Conservation (phyloP, 2,113 vertebrate genomes). For the Psettodes erumei region DNA sequence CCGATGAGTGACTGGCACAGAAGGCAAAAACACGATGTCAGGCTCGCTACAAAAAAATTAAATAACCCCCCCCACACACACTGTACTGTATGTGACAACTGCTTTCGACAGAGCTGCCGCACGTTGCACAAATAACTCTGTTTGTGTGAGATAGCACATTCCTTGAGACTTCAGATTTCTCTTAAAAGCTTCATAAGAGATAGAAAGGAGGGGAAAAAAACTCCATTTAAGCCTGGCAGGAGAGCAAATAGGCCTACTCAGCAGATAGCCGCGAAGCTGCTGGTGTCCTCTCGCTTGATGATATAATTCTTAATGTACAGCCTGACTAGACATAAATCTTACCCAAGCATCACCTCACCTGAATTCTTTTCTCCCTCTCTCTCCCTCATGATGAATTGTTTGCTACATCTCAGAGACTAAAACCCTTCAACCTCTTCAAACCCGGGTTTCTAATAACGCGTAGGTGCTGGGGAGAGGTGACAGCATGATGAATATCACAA, state of each 20-base stretch:
- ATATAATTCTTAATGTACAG: conserved; percentile 87
- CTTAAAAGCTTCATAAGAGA: conserved; percentile 72
- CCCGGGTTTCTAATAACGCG: conserved; percentile 98
- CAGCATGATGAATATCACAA: conserved; percentile 99
- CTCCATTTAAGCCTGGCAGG: conserved; percentile 76
- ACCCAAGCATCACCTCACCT: conserved; percentile 85
- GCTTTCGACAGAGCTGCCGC: conserved; percentile 67
- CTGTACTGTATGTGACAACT: conserved; percentile 60
- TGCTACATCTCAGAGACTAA: conserved; percentile 94
- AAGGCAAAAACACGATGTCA: conserved; percentile 57
- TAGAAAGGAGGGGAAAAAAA: conserved; percentile 45
- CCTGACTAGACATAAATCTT: conserved; percentile 85
- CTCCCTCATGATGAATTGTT: conserved; percentile 90
- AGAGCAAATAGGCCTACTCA: conserved; percentile 82
- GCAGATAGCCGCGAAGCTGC: conserved; percentile 78
- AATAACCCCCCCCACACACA: not conserved
- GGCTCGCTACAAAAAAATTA: conserved; percentile 51
- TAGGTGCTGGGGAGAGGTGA: conserved; percentile 95
- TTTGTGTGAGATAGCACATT: conserved; percentile 68
- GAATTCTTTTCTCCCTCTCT: conserved; percentile 76
- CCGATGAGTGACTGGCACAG: conserved; percentile 72
- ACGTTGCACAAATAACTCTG: conserved; percentile 61
- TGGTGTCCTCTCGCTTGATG: conserved; percentile 81
- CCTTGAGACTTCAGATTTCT: conserved; percentile 68
- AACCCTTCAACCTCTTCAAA: conserved; percentile 92